phyloP scores from a whole-genome alignment of 1,140 invertebrate species.

The silkworm (Bombyx mori) region DNA sequence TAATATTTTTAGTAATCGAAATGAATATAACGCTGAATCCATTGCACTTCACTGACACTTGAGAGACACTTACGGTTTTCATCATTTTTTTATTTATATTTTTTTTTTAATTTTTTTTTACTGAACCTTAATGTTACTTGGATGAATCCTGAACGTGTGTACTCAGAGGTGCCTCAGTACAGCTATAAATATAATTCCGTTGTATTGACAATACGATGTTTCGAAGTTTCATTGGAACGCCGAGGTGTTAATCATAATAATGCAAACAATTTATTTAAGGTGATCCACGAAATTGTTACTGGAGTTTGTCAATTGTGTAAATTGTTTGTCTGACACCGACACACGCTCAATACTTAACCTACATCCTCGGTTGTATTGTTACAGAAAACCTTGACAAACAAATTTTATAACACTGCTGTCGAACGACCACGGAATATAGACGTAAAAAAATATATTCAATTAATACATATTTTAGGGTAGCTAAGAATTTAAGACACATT shows the following conservation, averaged over 20 bases:
- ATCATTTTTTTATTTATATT: conserved; percentile 31
- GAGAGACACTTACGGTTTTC: conserved; percentile 51
- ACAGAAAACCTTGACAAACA: too few species aligned
- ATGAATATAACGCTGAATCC: not conserved
- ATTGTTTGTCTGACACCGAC: conserved; percentile 37
- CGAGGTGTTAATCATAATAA: conserved; percentile 65
- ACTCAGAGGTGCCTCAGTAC: conserved; percentile 23
- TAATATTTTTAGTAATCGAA: not conserved
- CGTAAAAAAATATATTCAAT: too few species aligned
- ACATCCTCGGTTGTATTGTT: conserved; percentile 9
- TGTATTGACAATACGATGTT: conserved; percentile 54
- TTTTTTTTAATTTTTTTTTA: too few species aligned
- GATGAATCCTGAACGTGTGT: conserved; percentile 47
- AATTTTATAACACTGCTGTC: too few species aligned
- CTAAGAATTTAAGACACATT: too few species aligned
- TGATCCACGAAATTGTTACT: conserved; percentile 53
- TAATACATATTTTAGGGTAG: too few species aligned
- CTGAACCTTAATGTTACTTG: conserved; percentile 23
- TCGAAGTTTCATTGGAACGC: conserved; percentile 51
- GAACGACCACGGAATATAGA: too few species aligned
- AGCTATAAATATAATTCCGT: conserved; percentile 56
- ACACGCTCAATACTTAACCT: conserved; percentile 28
- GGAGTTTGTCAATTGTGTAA: conserved; percentile 61
- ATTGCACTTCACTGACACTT: not conserved
- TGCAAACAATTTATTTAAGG: conserved; percentile 64